Percentiles rank a stretch among this genome's conserved stretches.
phyloP scores from a whole-genome alignment of 2,797 vertebrate species.

The Phrynocephalus forsythii region DNA sequence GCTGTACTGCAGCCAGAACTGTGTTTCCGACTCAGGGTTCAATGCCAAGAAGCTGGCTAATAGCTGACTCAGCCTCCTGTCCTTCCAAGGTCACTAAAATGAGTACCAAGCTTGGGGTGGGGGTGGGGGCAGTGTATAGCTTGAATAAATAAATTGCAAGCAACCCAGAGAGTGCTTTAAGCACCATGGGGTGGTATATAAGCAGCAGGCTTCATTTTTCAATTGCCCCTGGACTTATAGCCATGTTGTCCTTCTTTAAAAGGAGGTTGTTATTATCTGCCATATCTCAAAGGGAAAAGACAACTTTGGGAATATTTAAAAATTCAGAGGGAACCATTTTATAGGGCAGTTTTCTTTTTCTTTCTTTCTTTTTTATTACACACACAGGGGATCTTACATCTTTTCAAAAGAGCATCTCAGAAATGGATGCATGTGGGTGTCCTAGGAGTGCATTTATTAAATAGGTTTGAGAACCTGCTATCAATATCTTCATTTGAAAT shows the following conservation, averaged over 20 bases:
- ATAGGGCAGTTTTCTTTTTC: not conserved
- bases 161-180: no score
- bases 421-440: not conserved
- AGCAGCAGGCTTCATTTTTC: not conserved
- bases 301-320: no score
- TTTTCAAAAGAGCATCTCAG: not conserved
- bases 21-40: no score
- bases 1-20: no score
- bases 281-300: not conserved
- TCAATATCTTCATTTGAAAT: constrained; percentile 10
- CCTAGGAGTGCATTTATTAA: not conserved
- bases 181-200: no score
- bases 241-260: not conserved
- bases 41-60: no score
- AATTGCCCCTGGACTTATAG: not conserved
- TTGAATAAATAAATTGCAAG: no score
- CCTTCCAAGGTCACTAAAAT: no score
- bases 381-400: not conserved
- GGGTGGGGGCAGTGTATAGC: no score
- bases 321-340: not conserved
- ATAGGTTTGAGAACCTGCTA: not conserved
- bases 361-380: not conserved
- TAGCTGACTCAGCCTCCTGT: no score
- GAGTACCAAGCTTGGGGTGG: no score
- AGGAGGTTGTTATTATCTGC: not conserved